A percentile compares a stretch with the other conserved stretches of the same genome.
Conservation (phyloP, 2,797 vertebrate species). For the Pseudochaenichthys georgianus region DNA sequence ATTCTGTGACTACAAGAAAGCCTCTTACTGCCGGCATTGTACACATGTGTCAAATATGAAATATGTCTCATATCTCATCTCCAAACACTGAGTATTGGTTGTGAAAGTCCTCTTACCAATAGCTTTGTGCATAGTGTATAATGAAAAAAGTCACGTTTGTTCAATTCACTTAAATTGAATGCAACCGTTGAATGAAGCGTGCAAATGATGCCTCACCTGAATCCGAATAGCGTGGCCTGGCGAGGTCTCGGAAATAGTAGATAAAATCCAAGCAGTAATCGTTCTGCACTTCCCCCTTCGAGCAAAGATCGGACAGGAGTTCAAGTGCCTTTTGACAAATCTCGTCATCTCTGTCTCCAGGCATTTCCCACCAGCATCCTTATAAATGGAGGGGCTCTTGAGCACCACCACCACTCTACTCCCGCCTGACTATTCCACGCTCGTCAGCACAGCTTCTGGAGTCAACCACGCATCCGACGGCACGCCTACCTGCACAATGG, state of each 20-base stretch:
- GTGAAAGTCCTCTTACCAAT: background rate
- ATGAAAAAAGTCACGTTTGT: constrained; percentile 27
- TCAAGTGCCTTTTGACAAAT: constrained; percentile 98
- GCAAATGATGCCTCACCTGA: constrained; percentile 87
- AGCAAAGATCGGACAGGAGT: constrained; percentile 96
- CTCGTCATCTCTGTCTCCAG: constrained; percentile 97
- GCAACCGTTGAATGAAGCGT: background rate
- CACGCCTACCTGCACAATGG: constrained; percentile 70
- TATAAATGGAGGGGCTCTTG: constrained; percentile 86
- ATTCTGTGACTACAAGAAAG: background rate
- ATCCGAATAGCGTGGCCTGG: constrained; percentile 93
- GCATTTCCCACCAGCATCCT: constrained; percentile 99
- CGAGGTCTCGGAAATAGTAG: constrained; percentile 94
- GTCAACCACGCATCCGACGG: constrained; percentile 49
- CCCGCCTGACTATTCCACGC: constrained; percentile 66
- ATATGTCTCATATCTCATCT: background rate
- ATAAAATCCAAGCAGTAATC: constrained; percentile 97
- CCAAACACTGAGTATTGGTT: background rate
- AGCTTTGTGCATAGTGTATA: background rate
- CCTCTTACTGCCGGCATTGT: constrained; percentile 5
- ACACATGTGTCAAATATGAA: constrained; percentile 5
- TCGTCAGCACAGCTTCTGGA: constrained; percentile 49
- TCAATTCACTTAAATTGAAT: constrained; percentile 6
- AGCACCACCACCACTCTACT: constrained; percentile 76
- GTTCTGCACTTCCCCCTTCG: constrained; percentile 95